Evolutionary conservation across 2,888 invertebrate species (phyloP), one percentile per base, ranked within the genome.

Genomic region (Tethea ocularis): DNA sequence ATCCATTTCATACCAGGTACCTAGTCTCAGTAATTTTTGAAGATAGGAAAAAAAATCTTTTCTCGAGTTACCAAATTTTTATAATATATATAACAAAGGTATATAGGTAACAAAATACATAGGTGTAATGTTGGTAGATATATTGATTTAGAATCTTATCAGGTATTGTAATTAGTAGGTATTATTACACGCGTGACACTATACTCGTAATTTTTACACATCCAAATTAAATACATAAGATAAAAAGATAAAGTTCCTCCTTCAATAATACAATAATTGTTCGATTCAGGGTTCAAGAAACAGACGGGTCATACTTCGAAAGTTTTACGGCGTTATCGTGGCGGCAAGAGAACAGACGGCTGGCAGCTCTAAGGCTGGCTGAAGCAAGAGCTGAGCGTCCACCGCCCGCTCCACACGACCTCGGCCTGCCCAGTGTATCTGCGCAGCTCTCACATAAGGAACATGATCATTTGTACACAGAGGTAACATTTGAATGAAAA

Each of bases 271-370:
- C n/a, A n/a, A 46, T 29, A 29, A 10, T 17, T 26, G 3, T 53
- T 26, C 10, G 2, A 46, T 20, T 10, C 93, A 98, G 98, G 72
- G 98, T 98, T 17, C 98, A 98, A 94, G 98, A 98, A 75, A 97
- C 97, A 36, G 98, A 99, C 84, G 97, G 97, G 10, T 97, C 97
- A 60, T 98, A 98, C 92, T 99, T 98, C 90, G 98, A 98, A 90
- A 97, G 96, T 85, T 98, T 98, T 93, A 97, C 98, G 20, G 97
- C 98, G 26, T 88, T 98, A 71, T 96, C 97, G 55, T 98, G 98
- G 98, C 96, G 97, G 80, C 97, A 98, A 78, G 97, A 98, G 87
- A 98, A 98, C 90, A 94, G 97, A 68, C 94, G 97, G 38, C 95
- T 97, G 74, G 95, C 96, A 68, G 96, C 96, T 1, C 93, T 96